These are phyloP conservation scores for Halichoerus grypus DNA, from an alignment of 2,113 vertebrate genomes.

Conservation along the genomic window DNA sequence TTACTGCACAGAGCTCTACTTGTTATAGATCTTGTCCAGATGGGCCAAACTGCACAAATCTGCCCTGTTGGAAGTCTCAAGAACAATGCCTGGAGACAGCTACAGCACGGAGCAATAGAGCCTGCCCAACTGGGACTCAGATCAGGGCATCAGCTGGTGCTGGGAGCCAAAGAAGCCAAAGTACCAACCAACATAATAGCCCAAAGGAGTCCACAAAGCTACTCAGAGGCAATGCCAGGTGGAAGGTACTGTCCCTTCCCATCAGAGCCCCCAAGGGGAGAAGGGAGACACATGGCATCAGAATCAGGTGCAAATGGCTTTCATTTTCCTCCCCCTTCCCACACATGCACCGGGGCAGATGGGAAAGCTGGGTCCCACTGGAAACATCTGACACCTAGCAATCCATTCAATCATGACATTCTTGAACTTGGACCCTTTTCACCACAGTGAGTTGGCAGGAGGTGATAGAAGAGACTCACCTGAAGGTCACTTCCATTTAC, in stretches of 20 bases:
- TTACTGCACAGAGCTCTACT: conserved; percentile 82
- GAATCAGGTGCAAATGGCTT: conserved; percentile 56
- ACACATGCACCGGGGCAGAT: neutral
- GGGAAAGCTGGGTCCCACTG: neutral
- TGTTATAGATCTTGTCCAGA: conserved; percentile 84
- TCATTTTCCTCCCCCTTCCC: conserved; percentile 42
- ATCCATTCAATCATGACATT: conserved; percentile 1
- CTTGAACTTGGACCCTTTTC: conserved; percentile 33
- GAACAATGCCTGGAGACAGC: conserved; percentile 84
- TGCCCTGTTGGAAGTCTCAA: conserved; percentile 83
- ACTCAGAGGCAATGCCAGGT: conserved; percentile 76
- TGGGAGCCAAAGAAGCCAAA: conserved; percentile 79
- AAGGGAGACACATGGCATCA: conserved; percentile 24
- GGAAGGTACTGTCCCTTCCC: conserved; percentile 39
- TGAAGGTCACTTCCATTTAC: conserved; percentile 33
- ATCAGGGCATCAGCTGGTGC: conserved; percentile 82
- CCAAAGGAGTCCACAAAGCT: conserved; percentile 78
- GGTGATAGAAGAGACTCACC: neutral
- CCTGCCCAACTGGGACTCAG: conserved; percentile 78
- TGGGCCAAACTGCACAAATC: conserved; percentile 84
- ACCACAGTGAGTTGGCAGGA: conserved; percentile 9
- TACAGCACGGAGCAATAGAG: conserved; percentile 78
- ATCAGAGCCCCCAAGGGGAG: neutral
- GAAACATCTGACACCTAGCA: neutral
- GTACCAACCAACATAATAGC: conserved; percentile 80